phyloP scores from a whole-genome alignment of 2,888 invertebrate genomes.

The Dolichopus griseipennis region DNA sequence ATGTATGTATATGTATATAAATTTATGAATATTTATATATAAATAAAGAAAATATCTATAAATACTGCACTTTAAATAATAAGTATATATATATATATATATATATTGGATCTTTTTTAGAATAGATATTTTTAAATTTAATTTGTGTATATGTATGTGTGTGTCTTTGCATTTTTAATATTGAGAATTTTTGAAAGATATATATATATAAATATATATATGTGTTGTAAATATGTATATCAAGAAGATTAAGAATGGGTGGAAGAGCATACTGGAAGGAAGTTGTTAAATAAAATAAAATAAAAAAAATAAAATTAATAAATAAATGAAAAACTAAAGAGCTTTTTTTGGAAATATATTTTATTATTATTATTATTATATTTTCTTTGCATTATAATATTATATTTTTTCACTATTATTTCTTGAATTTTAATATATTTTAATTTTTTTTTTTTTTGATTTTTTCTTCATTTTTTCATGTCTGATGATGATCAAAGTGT shows the following conservation, averaged over 20 bases:
- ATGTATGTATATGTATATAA: too few species aligned
- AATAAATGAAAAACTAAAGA: neutral
- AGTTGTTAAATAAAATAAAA: neutral
- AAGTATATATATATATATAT: too few species aligned
- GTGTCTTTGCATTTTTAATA: too few species aligned
- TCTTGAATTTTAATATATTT: conserved; percentile 2
- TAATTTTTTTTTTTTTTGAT: neutral
- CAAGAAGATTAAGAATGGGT: neutral
- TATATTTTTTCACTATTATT: neutral
- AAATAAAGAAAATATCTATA: too few species aligned
- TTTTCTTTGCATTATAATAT: too few species aligned
- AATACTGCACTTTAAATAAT: too few species aligned
- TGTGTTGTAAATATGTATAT: neutral
- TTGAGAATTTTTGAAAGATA: too few species aligned
- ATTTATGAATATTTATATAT: too few species aligned
- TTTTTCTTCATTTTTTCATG: neutral
- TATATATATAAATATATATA: too few species aligned
- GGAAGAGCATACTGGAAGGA: neutral
- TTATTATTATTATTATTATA: too few species aligned
- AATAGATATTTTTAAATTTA: neutral
- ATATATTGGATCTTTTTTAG: too few species aligned
- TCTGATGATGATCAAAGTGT: neutral
- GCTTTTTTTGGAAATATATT: neutral
- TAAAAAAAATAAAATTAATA: neutral
- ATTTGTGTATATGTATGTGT: neutral